Base-by-base conservation (phyloP, 2,113 vertebrate species). In the Neopipo cinnamomea region DNA sequence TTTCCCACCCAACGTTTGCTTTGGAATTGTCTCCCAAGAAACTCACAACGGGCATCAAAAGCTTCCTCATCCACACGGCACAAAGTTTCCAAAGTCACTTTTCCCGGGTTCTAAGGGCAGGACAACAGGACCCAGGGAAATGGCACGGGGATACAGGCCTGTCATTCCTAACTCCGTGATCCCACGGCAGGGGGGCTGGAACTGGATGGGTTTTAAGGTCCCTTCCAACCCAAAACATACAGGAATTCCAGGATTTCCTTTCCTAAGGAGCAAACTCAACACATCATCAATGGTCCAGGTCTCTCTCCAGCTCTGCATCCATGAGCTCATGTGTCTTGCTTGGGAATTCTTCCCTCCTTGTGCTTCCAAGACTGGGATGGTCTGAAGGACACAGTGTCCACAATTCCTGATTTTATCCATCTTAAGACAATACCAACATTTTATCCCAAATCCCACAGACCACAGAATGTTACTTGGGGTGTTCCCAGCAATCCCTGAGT, bases 81-180 rank as follows among this genome's bases (percentile, higher is more conserved):
- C 35, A n/a, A 53, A 62, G 9, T 6, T 66, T 65, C 61, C 19
- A 8, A 8, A 22, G 53, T 9, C 31, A 3, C 37, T 30, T 75
- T 68, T 77, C 16, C 68, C 14, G 14, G 74, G 65, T 19, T 47
- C 49, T 9, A 13, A 31, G 24, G 71, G 67, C 35, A 28, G 59
- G 35, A 24, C 11, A 33, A 24, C 2, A 2, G 0, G 1, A 31
- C 42, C 42, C 8, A 14, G 5, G 23, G 56, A 47, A 47, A 11
- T 0, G 14, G 31, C 39, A 4, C 31, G 37, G 31, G 19, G 58
- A 24, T 35, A 23, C n/a, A 37, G 25, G 33, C 44, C 7, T 22
- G 17, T 10, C 30, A 30, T 42, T 67, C 24, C 62, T 63, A 15
- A 19, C 35, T 35, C 56, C 63, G 4, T 3, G 35, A 56, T 37